Conservation (phyloP, 2,888 invertebrate species). For the Sinhomidia bicolor region DNA sequence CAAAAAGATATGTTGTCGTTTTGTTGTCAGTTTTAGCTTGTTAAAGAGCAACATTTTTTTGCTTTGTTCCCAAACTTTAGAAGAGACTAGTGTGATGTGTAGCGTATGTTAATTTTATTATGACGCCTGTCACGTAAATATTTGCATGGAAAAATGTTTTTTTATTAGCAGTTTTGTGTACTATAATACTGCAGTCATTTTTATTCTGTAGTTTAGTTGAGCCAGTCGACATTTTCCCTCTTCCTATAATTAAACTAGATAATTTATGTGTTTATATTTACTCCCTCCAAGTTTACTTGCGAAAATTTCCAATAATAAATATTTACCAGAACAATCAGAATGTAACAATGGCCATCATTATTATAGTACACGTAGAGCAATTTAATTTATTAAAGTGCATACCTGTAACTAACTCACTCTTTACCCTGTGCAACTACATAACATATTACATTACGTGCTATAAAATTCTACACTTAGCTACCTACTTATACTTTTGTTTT, state of each 20-base stretch:
- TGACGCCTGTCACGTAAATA: slow-evolving; percentile 18
- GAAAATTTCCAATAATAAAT: not conserved
- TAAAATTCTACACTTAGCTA: too few species aligned
- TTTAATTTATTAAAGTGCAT: not conserved
- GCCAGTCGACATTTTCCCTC: slow-evolving; percentile 58
- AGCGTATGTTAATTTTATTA: not conserved
- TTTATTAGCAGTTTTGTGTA: not conserved
- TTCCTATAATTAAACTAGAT: slow-evolving; percentile 64
- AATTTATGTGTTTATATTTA: not conserved
- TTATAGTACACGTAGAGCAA: not conserved
- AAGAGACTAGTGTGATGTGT: too few species aligned
- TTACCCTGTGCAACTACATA: too few species aligned
- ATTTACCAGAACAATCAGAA: not conserved
- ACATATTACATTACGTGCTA: not conserved
- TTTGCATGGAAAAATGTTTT: slow-evolving; percentile 30
- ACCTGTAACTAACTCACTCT: not conserved
- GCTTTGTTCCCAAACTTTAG: too few species aligned
- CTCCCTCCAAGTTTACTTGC: not conserved
- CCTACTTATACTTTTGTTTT: not conserved
- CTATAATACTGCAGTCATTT: slow-evolving; percentile 6
- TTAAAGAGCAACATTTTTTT: too few species aligned
- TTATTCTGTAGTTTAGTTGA: not conserved
- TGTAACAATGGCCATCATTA: not conserved
- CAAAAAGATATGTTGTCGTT: not conserved
- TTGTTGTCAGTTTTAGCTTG: too few species aligned